Conservation (phyloP, 2,797 vertebrate species). For the Phoebastria nigripes region DNA sequence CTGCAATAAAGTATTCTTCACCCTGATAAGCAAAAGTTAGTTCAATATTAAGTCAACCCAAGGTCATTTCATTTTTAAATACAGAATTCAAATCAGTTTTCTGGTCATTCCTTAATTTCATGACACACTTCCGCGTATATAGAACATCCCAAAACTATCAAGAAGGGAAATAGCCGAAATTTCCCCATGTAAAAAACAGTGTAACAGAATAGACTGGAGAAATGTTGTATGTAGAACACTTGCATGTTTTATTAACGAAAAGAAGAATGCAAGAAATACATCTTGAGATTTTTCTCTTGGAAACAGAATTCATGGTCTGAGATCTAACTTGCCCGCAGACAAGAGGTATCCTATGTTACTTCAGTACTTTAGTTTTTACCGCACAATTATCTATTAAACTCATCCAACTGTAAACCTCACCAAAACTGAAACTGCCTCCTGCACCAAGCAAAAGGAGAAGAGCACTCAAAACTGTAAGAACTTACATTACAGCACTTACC, state of each 20-base stretch:
- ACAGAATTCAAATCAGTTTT: slow-evolving; percentile 1
- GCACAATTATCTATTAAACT: background rate
- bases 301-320: background rate
- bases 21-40: slow-evolving; percentile 57
- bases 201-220: background rate
- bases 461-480: background rate
- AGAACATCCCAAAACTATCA: slow-evolving; percentile 2
- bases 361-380: background rate
- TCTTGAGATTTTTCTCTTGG: background rate
- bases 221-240: background rate
- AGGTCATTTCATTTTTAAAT: slow-evolving; percentile 16
- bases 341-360: slow-evolving; percentile 22
- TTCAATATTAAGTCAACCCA: slow-evolving; percentile 27
- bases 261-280: background rate
- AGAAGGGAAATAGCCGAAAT: background rate
- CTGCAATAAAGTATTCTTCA: slow-evolving; percentile 55
- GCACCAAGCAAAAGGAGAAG: background rate
- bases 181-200: background rate
- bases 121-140: background rate
- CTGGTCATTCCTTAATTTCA: background rate
- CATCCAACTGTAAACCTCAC: background rate
- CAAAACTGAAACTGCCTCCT: background rate
- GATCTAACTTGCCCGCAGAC: background rate
- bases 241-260: background rate
- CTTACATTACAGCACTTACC: background rate